phyloP scores from a whole-genome alignment of 2,888 invertebrate genomes.

The Spodoptera littoralis region DNA sequence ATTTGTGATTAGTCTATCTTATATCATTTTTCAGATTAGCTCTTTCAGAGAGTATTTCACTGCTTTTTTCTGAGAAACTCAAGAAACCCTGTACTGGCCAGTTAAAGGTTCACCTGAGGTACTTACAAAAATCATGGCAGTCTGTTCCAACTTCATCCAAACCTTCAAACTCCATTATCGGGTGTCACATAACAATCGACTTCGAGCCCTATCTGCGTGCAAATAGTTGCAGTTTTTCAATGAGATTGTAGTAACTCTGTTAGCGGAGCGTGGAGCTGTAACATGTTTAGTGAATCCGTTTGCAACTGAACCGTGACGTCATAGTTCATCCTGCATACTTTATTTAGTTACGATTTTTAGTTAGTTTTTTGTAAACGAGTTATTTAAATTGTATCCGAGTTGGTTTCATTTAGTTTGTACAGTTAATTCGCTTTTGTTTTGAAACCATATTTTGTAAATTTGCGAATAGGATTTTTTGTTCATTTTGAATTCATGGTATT shows the following conservation, averaged over 20 bases:
- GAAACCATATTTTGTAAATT: neutral
- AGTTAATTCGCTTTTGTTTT: neutral
- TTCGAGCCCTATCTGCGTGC: conserved; percentile 3
- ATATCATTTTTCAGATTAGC: too few species aligned
- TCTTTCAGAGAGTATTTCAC: too few species aligned
- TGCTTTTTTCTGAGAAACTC: too few species aligned
- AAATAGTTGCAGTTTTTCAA: conserved; percentile 29
- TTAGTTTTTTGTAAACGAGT: neutral
- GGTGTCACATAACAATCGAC: conserved; percentile 15
- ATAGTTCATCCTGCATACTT: neutral
- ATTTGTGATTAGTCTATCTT: too few species aligned
- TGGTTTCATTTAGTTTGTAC: neutral
- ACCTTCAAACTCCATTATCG: conserved; percentile 12
- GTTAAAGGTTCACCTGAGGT: too few species aligned
- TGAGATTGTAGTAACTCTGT: conserved; percentile 24
- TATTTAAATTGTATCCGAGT: neutral
- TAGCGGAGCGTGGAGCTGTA: conserved; percentile 14
- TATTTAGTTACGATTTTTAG: conserved; percentile 17
- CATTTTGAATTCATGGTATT: too few species aligned
- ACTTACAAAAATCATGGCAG: neutral
- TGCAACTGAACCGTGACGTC: conserved; percentile 4
- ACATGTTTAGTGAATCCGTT: conserved; percentile 28
- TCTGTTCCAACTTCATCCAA: neutral
- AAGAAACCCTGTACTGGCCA: too few species aligned
- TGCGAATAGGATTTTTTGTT: too few species aligned